Evolutionary conservation across 2,113 vertebrate genomes (phyloP).

Genomic region (Urocynchramus pylzowi): DNA sequence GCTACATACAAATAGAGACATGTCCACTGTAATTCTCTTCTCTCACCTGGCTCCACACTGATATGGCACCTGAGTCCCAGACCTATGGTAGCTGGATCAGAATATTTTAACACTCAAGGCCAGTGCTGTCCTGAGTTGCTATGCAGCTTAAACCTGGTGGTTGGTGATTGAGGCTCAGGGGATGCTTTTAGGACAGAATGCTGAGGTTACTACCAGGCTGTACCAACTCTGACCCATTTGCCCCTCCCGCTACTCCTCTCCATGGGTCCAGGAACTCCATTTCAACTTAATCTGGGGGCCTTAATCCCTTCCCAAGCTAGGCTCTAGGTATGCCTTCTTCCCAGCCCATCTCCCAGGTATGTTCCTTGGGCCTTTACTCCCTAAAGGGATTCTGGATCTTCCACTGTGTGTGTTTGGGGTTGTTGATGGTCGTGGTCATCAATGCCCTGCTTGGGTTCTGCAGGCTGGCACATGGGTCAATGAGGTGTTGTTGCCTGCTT

Average conservation of each 20-base stretch:
- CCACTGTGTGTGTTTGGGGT: background rate
- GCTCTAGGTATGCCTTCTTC: background rate
- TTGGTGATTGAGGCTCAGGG: background rate
- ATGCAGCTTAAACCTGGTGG: background rate
- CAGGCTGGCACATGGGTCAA: rapidly evolving
- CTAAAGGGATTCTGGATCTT: background rate
- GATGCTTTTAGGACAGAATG: background rate
- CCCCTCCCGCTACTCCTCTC: rapidly evolving
- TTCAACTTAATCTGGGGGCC: background rate
- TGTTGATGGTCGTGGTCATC: background rate
- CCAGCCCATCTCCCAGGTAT: background rate
- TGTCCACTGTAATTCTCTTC: background rate
- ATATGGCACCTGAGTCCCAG: background rate
- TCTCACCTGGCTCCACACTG: background rate
- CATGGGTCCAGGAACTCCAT: background rate
- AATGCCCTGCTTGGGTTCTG: background rate
- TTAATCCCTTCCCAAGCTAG: background rate
- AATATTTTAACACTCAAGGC: background rate
- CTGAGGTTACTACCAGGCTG: background rate
- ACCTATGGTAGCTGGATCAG: background rate
- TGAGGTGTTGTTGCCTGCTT: background rate
- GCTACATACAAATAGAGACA: background rate
- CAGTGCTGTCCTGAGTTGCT: background rate
- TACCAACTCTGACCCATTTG: background rate
- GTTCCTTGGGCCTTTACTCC: rapidly evolving